Percentiles rank a stretch among this genome's conserved stretches.
phyloP scores from a whole-genome alignment of 2,888 invertebrate genomes.

The Belgica antarctica region DNA sequence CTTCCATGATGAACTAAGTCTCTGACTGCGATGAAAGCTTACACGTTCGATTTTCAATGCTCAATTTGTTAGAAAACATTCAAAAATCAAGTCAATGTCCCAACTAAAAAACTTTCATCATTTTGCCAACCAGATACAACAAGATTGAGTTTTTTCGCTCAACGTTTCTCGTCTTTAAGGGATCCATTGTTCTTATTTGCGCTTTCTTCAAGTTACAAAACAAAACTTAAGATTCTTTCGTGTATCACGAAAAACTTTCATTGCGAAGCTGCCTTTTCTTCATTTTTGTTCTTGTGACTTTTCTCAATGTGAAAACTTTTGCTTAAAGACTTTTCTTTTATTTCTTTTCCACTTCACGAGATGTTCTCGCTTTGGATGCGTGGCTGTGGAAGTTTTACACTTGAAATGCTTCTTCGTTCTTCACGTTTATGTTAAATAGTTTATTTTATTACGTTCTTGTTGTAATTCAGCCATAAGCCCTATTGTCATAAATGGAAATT shows the following conservation, averaged over 20 bases:
- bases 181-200: not conserved
- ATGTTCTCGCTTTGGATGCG: constrained; percentile 13
- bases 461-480: too few relatives aligned
- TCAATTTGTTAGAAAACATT: too few relatives aligned
- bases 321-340: not conserved
- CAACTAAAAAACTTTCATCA: too few relatives aligned
- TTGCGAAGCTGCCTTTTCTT: not conserved
- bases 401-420: not conserved
- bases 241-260: constrained; percentile 16
- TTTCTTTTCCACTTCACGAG: not conserved
- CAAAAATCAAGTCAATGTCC: too few relatives aligned
- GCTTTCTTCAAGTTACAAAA: not conserved
- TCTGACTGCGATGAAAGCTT: too few relatives aligned
- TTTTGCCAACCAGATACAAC: too few relatives aligned
- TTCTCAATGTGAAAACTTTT: constrained; percentile 19
- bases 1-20: too few relatives aligned
- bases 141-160: too few relatives aligned
- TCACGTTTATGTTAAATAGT: constrained; percentile 36
- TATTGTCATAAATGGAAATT: constrained; percentile 37
- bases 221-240: not conserved
- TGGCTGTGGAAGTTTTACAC: constrained; percentile 3
- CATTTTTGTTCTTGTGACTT: constrained; percentile 6
- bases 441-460: constrained; percentile 2
- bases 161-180: not conserved
- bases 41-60: too few relatives aligned